Conservation (phyloP, 2,113 vertebrate genomes). For the Myodes glareolus region DNA sequence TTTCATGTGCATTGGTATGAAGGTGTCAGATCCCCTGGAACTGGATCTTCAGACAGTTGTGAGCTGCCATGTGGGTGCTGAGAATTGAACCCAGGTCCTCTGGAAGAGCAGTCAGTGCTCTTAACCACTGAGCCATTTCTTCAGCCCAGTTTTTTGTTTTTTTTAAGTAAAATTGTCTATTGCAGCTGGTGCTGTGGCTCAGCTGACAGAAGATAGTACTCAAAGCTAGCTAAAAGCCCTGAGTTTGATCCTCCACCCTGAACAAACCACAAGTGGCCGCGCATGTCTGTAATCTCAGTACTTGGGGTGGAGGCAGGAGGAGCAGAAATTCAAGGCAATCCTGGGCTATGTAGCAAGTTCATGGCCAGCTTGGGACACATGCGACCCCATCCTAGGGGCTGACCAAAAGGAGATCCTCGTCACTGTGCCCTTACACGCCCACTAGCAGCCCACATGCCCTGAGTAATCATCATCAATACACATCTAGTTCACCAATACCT, state of each 20-base stretch:
- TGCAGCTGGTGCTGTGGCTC: background rate
- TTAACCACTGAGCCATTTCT: too few relatives aligned
- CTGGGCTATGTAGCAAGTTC: background rate
- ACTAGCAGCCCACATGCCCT: background rate
- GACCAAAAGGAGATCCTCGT: background rate
- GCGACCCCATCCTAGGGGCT: too few relatives aligned
- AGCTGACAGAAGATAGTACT: background rate
- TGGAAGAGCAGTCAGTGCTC: too few relatives aligned
- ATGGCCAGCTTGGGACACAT: background rate
- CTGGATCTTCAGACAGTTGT: too few relatives aligned
- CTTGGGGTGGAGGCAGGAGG: background rate
- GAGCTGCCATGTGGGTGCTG: too few relatives aligned
- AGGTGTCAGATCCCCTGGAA: too few relatives aligned
- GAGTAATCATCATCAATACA: background rate
- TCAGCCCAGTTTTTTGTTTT: background rate
- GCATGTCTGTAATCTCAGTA: background rate
- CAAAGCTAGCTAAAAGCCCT: background rate
- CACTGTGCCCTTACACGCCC: background rate
- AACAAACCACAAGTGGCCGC: background rate
- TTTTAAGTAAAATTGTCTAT: background rate
- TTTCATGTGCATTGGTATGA: too few relatives aligned
- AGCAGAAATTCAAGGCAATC: background rate
- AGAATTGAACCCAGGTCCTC: too few relatives aligned
- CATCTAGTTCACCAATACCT: background rate
- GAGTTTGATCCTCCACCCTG: background rate